phyloP scores from a whole-genome alignment of 1,140 invertebrate genomes.

The Cyrtorhinus lividipennis region DNA sequence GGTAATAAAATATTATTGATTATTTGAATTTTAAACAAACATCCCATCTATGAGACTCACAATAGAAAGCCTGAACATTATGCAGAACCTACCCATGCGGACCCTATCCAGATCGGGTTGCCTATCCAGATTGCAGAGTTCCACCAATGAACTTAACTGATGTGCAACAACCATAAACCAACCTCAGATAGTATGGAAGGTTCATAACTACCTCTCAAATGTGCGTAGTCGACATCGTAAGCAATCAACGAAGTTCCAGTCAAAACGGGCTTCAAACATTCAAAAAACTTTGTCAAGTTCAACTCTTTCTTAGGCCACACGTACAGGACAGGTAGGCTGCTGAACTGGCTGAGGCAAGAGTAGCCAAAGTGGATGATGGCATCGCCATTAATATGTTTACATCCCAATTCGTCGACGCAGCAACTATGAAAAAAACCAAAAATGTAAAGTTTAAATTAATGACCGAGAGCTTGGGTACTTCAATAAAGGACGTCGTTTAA shows the following conservation, averaged over 20 bases:
- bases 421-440: constrained; percentile 66
- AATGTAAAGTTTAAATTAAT: constrained; percentile 11
- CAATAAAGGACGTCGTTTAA: neutral
- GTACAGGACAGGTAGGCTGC: constrained; percentile 53
- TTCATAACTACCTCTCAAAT: constrained; percentile 30
- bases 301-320: constrained; percentile 45
- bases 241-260: constrained; percentile 44
- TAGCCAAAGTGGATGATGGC: constrained; percentile 83
- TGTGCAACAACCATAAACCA: no score
- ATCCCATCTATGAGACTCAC: no score
- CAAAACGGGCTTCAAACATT: constrained; percentile 31
- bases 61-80: no score
- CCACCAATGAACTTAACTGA: no score
- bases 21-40: no score
- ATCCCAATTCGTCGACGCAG: constrained; percentile 83
- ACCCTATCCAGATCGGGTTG: no score
- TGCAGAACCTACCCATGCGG: no score
- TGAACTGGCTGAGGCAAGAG: constrained; percentile 60
- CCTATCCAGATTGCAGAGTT: no score
- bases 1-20: no score
- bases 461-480: neutral
- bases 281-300: constrained; percentile 32
- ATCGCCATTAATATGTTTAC: constrained; percentile 70
- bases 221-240: constrained; percentile 55
- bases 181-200: no score